phyloP scores from a whole-genome alignment of 2,888 invertebrate genomes.

The Nemotelus pantherinus region DNA sequence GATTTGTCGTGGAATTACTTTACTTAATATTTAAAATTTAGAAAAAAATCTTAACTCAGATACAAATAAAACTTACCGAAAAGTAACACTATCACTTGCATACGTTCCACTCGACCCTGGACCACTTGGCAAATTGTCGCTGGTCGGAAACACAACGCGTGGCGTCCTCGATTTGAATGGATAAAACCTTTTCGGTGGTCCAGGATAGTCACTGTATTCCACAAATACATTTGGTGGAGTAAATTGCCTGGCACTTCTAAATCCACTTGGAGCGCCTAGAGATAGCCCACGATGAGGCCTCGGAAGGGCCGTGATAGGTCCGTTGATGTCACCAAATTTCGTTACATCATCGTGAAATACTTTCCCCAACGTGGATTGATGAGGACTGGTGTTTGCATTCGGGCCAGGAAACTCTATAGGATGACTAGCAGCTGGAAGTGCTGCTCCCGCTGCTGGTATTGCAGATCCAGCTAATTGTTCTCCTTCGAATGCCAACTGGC shows the following conservation, averaged over 20 bases:
- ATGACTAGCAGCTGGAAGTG: conserved; percentile 52
- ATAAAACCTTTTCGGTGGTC: conserved; percentile 61
- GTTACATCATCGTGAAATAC: conserved; percentile 64
- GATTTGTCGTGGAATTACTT: too few relatives aligned
- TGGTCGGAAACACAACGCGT: conserved; percentile 63
- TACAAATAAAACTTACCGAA: conserved; percentile 57
- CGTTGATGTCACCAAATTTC: conserved; percentile 64
- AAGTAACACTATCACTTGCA: conserved; percentile 63
- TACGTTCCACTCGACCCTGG: conserved; percentile 60
- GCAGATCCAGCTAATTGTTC: conserved; percentile 52
- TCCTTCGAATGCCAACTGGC: conserved; percentile 59
- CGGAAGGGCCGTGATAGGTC: conserved; percentile 63
- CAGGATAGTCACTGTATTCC: conserved; percentile 58
- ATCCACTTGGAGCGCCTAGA: conserved; percentile 57
- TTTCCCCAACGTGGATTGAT: conserved; percentile 56
- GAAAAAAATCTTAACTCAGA: too few relatives aligned
- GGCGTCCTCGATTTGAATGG: conserved; percentile 64
- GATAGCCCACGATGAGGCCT: conserved; percentile 60
- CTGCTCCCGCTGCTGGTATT: not conserved
- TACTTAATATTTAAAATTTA: too few relatives aligned
- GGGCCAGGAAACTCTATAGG: conserved; percentile 62
- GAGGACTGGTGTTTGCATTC: conserved; percentile 60
- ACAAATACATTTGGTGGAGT: conserved; percentile 63
- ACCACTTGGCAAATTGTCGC: conserved; percentile 61
- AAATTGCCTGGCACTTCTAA: conserved; percentile 56